Evolutionary conservation across 2,888 invertebrate species (phyloP), one percentile per base, ranked within the genome.

Genomic region (Allophyes oxyacanthae): DNA sequence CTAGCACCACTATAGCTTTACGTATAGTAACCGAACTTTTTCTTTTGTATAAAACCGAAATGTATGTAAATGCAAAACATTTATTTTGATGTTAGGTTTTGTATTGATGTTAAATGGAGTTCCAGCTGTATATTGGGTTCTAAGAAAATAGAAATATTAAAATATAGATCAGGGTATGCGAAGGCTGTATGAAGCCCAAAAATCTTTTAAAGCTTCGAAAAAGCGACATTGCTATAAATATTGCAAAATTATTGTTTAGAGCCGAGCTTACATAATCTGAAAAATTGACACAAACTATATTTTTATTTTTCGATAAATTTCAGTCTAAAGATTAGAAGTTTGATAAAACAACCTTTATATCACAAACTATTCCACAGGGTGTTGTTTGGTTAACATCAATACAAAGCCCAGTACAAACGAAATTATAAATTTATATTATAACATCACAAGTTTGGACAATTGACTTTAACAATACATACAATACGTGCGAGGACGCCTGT

Each of bases 1-100:
- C 81, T 85, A 87, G 88, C 88, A 88, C 88, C 88, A 79, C 82
- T 83, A 78, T 72, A 77, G 64, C 59, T 69, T 83, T 79, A 82
- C 81, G 79, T 82, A 83, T 79, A 72, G 77, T 76, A 82, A 82
- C 66, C 56, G 63, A 79, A 77, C 54, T 44, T 49, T 33, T 42
- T 25, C 26, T 25, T 49, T 50, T 55, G 40, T 72, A 45, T 56
- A 56, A 63, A 65, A 69, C 64, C 61, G 7, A 71, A 70, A 73
- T 70, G 70, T 75, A 69, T 77, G 75, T 83, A 85, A 85, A 86
- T 86, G 87, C 86, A 84, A 74, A 69, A 59, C 25, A 46, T 59
- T 71, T 30, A 20, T 51, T 37, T 14, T 38, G 20, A 64, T 57
- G 38, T 34, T 55, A 54, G 34, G 44, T 7, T 54, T 50, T 64